Conservation (phyloP, 2,113 vertebrate species). For the Muscicapa adusta region DNA sequence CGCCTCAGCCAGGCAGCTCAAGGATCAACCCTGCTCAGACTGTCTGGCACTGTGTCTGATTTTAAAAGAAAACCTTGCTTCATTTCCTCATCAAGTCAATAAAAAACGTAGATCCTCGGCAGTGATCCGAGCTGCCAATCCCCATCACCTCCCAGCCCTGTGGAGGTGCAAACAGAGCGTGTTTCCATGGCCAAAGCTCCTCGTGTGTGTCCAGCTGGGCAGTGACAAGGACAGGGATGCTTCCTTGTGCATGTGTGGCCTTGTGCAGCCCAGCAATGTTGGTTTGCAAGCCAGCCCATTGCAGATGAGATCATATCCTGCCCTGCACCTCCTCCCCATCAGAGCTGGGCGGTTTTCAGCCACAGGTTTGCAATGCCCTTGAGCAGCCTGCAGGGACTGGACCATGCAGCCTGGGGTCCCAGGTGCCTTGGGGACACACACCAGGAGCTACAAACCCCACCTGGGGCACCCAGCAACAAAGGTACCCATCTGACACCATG, state of each 20-base stretch:
- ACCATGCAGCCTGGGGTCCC: not conserved
- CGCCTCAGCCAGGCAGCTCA: not conserved
- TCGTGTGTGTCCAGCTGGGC: rapidly evolving
- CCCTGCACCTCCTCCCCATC: not conserved
- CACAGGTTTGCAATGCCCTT: not conserved
- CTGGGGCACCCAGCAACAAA: not conserved
- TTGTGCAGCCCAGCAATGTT: not conserved
- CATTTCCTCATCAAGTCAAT: not conserved
- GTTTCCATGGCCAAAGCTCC: not conserved
- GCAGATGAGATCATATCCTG: not conserved
- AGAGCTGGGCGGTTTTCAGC: not conserved
- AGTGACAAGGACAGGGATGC: not conserved
- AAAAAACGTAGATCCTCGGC: not conserved
- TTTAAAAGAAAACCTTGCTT: not conserved
- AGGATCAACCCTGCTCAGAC: not conserved
- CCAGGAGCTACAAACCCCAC: not conserved
- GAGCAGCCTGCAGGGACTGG: not conserved
- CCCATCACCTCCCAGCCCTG: not conserved
- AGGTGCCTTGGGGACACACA: not conserved
- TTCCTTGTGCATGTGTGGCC: not conserved
- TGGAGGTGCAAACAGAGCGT: rapidly evolving
- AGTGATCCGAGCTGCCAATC: not conserved
- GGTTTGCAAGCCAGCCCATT: not conserved
- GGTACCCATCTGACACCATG: not conserved
- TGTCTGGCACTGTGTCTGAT: not conserved